Evolutionary conservation across 1,140 invertebrate species (phyloP), one percentile per base, ranked within the genome.

Genomic region (Saccostrea glomerata): DNA sequence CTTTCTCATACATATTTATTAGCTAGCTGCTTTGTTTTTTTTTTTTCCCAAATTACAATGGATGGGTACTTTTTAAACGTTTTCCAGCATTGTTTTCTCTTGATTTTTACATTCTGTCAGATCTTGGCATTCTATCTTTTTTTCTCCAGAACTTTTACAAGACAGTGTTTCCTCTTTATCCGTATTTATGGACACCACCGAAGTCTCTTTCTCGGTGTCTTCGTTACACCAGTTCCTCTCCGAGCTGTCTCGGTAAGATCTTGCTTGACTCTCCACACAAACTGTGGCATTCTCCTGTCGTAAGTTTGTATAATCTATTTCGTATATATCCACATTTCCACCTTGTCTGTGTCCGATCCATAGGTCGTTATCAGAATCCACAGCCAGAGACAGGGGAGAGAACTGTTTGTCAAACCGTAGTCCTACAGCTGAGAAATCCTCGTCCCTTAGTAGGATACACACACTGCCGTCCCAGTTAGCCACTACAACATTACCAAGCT

Each of bases 401-500:
- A 85, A 63, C 30, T 63, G 47, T 6, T 15, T 56, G 7, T 54
- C 47, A 30, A 85, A 40, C 23, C 13, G 54, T 5, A 85, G 84
- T 23, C 84, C 84, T 17, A 58, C 55, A 13, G 84, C 17, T 5
- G 84, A 30, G 58, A 85, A 85, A 7, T 20, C 55, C 23, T 85
- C 58, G 20, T 85, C 84, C 55, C 56, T 58, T 60, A 36, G 17
- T 17, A 85, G 36, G 17, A 85, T 60, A 9, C 84, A 85, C 58
- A 85, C 30, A 36, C n/a, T 25, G 11, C 84, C 84, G 25, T 85
- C 84, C 84, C 84, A 85, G 23, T 85, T 85, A 17, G 84, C 84
- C n/a, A 85, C 84, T 23, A 85, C 23, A 11, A 63, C 54, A 36
- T 85, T 85, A 12, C 84, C 84, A 25, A 60, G 11, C 17, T 56